These are phyloP conservation scores for Drosophila kambysellisi DNA, from an alignment of 2,888 invertebrate genomes.

Conservation along the genomic window DNA sequence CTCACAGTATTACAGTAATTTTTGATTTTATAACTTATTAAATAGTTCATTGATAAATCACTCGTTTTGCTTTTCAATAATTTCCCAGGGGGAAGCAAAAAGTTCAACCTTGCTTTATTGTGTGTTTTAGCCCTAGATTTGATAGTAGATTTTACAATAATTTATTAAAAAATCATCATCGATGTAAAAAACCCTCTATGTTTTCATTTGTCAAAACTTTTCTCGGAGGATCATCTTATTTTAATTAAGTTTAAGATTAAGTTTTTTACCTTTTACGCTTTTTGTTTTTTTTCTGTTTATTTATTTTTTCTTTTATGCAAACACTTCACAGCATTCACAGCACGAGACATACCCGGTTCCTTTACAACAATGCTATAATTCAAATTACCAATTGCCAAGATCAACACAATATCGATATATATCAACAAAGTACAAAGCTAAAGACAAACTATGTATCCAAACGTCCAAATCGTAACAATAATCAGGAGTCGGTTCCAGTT, in stretches of 20 bases:
- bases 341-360: constrained; percentile 84
- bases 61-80: neutral
- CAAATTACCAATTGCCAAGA: constrained; percentile 64
- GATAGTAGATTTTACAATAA: neutral
- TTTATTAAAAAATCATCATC: neutral
- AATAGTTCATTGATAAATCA: constrained; percentile 4
- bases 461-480: constrained; percentile 26
- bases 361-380: constrained; percentile 81
- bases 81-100: neutral
- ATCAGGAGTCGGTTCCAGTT: constrained; percentile 49
- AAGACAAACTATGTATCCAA: constrained; percentile 39
- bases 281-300: constrained; percentile 41
- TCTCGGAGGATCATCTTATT: neutral
- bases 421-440: constrained; percentile 61
- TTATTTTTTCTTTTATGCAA: constrained; percentile 63
- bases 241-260: constrained; percentile 23
- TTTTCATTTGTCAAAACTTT: neutral
- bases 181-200: neutral
- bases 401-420: constrained; percentile 65
- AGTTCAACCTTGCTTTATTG: neutral
- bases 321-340: constrained; percentile 84
- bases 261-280: constrained; percentile 32
- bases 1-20: constrained; percentile 17
- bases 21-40: neutral
- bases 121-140: neutral